phyloP scores from a whole-genome alignment of 53 echinoderm and acorn worm species.

The Antedon mediterranea region DNA sequence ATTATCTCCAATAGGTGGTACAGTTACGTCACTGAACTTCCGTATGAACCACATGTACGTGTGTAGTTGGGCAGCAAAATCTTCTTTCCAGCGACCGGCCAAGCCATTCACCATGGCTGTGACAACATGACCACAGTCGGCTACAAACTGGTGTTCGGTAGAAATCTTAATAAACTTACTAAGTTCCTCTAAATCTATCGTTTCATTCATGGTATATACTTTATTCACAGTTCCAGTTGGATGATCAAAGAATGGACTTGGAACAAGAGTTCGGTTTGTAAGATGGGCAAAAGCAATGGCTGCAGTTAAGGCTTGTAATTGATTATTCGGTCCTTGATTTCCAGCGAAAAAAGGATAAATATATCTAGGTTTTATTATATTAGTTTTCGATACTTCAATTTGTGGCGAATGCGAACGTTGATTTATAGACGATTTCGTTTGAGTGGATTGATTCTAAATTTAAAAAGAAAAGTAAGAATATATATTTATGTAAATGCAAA shows the following conservation, averaged over 20 bases:
- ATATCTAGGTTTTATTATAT: slow-evolving; percentile 10
- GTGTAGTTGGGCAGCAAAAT: not conserved
- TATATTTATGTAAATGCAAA: too few relatives aligned
- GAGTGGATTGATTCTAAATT: too few relatives aligned
- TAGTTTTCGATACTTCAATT: too few relatives aligned
- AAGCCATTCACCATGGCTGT: slow-evolving; percentile 22
- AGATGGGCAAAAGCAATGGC: slow-evolving; percentile 25
- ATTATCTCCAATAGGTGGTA: not conserved
- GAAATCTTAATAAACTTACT: slow-evolving; percentile 12
- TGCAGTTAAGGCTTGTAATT: slow-evolving; percentile 31
- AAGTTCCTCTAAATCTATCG: slow-evolving; percentile 17
- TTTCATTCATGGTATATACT: slow-evolving; percentile 26
- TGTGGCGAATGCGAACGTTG: too few relatives aligned
- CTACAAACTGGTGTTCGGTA: slow-evolving; percentile 20
- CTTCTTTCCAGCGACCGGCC: not conserved
- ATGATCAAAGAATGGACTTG: slow-evolving; percentile 47
- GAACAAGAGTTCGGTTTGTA: slow-evolving; percentile 36
- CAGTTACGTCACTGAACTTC: not conserved
- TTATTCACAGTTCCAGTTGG: slow-evolving; percentile 3
- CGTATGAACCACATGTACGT: not conserved
- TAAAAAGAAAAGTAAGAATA: too few relatives aligned
- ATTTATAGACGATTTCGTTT: too few relatives aligned
- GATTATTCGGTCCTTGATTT: slow-evolving; percentile 61
- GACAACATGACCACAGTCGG: slow-evolving; percentile 14
- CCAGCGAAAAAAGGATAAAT: slow-evolving; percentile 36